These are phyloP conservation scores for Aselliscus stoliczkanus DNA, from an alignment of 2,797 vertebrate genomes.

Conservation along the genomic window DNA sequence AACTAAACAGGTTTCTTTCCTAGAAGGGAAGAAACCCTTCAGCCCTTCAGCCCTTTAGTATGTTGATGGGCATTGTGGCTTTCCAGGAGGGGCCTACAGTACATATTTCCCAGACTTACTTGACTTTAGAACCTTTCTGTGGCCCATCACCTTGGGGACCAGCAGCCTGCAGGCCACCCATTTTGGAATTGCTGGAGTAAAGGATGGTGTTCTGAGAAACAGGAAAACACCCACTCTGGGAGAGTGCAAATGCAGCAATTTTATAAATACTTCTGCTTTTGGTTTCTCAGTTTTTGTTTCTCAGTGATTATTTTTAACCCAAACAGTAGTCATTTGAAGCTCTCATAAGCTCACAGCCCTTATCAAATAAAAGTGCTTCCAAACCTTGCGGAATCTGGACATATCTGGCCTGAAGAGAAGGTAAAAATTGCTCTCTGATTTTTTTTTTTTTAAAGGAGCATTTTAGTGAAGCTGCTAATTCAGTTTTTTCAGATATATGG, in stretches of 20 bases:
- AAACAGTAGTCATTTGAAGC: neutral
- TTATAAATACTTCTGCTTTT: slow-evolving; percentile 66
- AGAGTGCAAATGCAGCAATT: neutral
- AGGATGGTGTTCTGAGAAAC: neutral
- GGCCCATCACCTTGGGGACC: neutral
- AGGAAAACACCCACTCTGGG: neutral
- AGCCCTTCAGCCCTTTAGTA: too few relatives aligned
- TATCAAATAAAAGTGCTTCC: neutral
- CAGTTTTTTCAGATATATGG: neutral
- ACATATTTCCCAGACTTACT: neutral
- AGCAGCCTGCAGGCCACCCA: neutral
- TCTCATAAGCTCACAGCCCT: neutral
- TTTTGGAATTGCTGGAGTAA: neutral
- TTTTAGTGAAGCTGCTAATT: neutral
- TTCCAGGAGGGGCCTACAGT: neutral
- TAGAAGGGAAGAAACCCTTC: too few relatives aligned
- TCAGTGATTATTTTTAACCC: slow-evolving; percentile 50
- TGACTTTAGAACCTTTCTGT: neutral
- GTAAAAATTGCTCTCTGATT: slow-evolving; percentile 32
- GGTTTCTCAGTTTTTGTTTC: slow-evolving; percentile 29
- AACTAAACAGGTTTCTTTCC: neutral
- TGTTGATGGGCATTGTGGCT: neutral
- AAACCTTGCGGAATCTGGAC: neutral
- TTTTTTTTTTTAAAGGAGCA: neutral
- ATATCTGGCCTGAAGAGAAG: neutral